Base-by-base conservation (phyloP, 1,140 invertebrate genomes). In the Pygmarrhopalites habei region DNA sequence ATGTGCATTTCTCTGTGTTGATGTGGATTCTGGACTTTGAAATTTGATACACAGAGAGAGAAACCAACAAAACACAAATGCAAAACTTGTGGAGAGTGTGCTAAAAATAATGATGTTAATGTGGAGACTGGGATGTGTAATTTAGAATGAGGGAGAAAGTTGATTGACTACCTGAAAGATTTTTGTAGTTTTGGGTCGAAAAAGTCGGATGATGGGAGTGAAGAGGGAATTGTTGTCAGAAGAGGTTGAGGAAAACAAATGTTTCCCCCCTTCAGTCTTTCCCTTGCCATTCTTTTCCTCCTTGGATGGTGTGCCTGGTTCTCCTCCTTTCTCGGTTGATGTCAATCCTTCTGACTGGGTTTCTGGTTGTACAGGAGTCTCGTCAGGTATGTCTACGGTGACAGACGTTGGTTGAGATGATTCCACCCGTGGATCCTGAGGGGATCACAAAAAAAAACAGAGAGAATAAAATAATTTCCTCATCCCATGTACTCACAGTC, bases 301-400 rank as follows among this genome's bases (percentile, higher is more conserved):
- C 15, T 35, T 35, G 32, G 32, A 15, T 7, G 32, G 15, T 5
- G 32, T 7, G 32, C 32, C 23, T 59, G n/a, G n/a, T 59, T 59
- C 41, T 59, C 25, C 5, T 7, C 17, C 7, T 21, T 52, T 59
- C 17, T 41, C 17, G 17, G 39, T 23, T 10, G 17, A 35, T 35
- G 32, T 5, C 15, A 35, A 15, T 30, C 29, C 35, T 57, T 57
- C 29, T n/a, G n/a, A n/a, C n/a, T n/a, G n/a, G n/a, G n/a, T n/a
- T n/a, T n/a, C n/a, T n/a, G n/a, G n/a, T n/a, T n/a, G n/a, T n/a
- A 30, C 19, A 35, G 15, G 32, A 5, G 15, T 10, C 15, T 59
- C 57, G 12, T 59, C 57, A n/a, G 57, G 21, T 4, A 59, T 25
- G 26, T 59, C 57, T 12, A 59, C 7, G 5, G 44, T 59, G 26